These are phyloP conservation scores for Stomatorhinus walkeri DNA, from an alignment of 2,797 vertebrate species.

Conservation along the genomic window DNA sequence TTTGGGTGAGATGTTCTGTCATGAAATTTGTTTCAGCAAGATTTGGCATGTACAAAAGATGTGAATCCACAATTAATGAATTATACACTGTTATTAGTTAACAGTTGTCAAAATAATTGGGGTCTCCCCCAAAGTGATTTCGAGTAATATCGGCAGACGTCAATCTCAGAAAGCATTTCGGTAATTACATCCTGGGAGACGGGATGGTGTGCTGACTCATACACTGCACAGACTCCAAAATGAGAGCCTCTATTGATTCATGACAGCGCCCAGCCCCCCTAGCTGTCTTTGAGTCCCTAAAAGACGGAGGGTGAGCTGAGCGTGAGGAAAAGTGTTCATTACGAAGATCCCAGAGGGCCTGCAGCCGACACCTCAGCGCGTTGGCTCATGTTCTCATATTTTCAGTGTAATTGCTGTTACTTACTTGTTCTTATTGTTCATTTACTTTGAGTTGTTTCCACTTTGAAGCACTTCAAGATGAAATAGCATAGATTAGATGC, in stretches of 20 bases:
- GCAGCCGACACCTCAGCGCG: not conserved
- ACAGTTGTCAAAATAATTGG: constrained; percentile 7
- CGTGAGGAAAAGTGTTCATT: not conserved
- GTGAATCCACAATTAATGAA: not conserved
- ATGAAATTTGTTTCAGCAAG: constrained; percentile 1
- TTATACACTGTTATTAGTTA: not conserved
- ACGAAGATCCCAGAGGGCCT: not conserved
- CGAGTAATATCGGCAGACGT: constrained; percentile 9
- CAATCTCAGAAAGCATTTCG: constrained; percentile 11
- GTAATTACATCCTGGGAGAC: constrained; percentile 15
- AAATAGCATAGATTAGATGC: not conserved
- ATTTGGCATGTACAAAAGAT: not conserved
- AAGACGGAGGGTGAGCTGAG: not conserved
- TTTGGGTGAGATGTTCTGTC: not conserved
- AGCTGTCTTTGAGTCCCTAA: constrained; percentile 8
- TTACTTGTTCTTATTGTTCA: not conserved
- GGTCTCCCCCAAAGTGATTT: not conserved
- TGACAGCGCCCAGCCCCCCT: not conserved
- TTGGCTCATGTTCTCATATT: not conserved
- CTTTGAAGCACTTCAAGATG: not conserved
- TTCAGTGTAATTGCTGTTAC: not conserved
- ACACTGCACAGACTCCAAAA: not conserved
- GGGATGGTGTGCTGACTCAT: constrained; percentile 7
- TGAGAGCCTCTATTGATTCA: constrained; percentile 11
- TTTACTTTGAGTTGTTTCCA: not conserved